Evolutionary conservation across 1,140 invertebrate genomes (phyloP), one percentile per base, ranked within the genome.

Genomic region (Caerostris extrusa): DNA sequence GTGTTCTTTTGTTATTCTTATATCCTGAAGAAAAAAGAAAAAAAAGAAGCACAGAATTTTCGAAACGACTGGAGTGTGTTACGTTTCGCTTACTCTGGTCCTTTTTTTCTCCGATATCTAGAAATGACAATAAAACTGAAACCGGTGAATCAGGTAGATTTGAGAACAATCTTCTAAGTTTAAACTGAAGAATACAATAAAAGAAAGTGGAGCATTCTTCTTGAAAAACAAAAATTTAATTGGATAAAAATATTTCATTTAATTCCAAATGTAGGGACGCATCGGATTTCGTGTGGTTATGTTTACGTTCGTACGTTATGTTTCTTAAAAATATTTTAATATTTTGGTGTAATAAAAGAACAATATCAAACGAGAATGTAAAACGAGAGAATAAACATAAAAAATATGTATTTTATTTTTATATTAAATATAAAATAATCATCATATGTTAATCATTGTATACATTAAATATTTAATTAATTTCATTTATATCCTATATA

Each of bases 1-100:
- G 57, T 85, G 57, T 56, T 56, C 57, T 85, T 85, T n/a, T 85
- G 53, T 55, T 83, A 17, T 83, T 83, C 56, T 83, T 1, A 56
- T 57, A n/a, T 85, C 17, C 82, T 10, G 5, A 17, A 19, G 19
- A 81, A 34, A 34, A 34, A 12, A 14, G 6, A 17, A 83, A 57
- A 57, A 55, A 85, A 81, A 85, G 57, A 8, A 85, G 82, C 7
- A 85, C 6, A 55, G 6, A 56, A 57, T 85, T 85, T 10, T 85
- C 6, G 7, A 64, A 64, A 64, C 61, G 61, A 64, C 61, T 64
- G 61, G 34, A 53, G 71, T 77, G 34, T 12, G 71, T 77, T 77
- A 12, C 71, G 19, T 77, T 77, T 77, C 50, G 7, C 71, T 77
- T 77, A 77, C 34, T 77, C 19, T 34, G 34, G 71, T 50, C 8